Conservation (phyloP, 2,888 invertebrate species). For the Phorcus lineatus region DNA sequence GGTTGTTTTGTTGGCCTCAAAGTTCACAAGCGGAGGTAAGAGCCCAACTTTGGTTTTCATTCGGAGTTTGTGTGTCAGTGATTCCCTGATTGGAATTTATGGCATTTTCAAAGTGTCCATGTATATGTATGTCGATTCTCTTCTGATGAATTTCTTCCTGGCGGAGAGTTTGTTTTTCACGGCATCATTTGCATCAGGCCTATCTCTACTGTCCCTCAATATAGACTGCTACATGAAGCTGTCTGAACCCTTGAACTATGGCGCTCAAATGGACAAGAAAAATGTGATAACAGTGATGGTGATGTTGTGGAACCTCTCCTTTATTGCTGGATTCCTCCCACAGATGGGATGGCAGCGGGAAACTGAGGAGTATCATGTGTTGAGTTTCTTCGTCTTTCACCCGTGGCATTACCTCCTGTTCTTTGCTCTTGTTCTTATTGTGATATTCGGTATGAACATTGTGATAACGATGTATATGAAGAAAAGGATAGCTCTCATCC, state of each 20-base stretch:
- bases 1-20: constrained; percentile 54
- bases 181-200: constrained; percentile 55
- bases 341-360: constrained; percentile 59
- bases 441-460: constrained; percentile 44
- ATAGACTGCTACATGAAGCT: constrained; percentile 60
- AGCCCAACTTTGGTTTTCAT: constrained; percentile 67
- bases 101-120: constrained; percentile 61
- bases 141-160: constrained; percentile 65
- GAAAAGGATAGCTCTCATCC: constrained; percentile 11
- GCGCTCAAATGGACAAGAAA: constrained; percentile 58
- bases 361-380: constrained; percentile 33
- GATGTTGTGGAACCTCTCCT: constrained; percentile 66
- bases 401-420: constrained; percentile 49
- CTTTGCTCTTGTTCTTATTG: constrained; percentile 43
- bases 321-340: constrained; percentile 68
- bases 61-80: constrained; percentile 61
- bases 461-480: constrained; percentile 40
- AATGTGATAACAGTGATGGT: constrained; percentile 61
- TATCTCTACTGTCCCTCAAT: constrained; percentile 59
- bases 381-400: constrained; percentile 55
- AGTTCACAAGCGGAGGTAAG: constrained; percentile 57
- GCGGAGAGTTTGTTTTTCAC: constrained; percentile 67
- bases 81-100: constrained; percentile 60
- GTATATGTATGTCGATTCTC: constrained; percentile 44
- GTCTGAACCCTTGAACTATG: constrained; percentile 48